phyloP scores from a whole-genome alignment of 2,888 invertebrate genomes.

The Xylocampa areola region DNA sequence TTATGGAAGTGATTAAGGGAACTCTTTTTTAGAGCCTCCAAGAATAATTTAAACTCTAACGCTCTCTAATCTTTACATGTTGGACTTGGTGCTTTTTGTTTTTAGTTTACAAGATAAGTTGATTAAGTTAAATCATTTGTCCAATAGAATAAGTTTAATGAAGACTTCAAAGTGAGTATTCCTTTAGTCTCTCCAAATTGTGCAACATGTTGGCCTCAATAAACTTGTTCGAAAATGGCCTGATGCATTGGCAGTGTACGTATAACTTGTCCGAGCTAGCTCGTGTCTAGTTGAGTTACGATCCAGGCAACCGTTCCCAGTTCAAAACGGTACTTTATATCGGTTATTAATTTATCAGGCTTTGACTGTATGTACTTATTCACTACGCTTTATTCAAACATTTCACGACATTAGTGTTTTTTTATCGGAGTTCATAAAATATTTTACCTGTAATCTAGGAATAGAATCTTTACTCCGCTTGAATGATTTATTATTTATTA shows the following conservation, averaged over 20 bases:
- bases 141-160: too few species aligned
- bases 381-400: constrained; percentile 6
- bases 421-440: constrained; percentile 19
- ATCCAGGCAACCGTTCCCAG: constrained; percentile 31
- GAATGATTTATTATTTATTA: not conserved
- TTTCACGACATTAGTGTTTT: constrained; percentile 1
- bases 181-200: constrained; percentile 16
- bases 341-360: constrained; percentile 40
- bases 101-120: too few species aligned
- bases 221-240: constrained; percentile 28
- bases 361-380: constrained; percentile 10
- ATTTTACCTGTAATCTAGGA: constrained; percentile 5
- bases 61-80: not conserved
- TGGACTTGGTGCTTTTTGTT: constrained; percentile 5
- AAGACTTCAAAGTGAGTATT: not conserved
- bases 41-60: constrained; percentile 14
- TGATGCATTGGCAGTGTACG: constrained; percentile 32
- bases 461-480: constrained; percentile 1
- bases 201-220: constrained; percentile 24
- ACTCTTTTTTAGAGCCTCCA: constrained; percentile 24
- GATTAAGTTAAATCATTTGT: too few species aligned
- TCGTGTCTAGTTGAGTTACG: constrained; percentile 38
- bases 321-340: constrained; percentile 46
- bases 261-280: constrained; percentile 35
- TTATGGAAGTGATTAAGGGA: constrained; percentile 43